Conservation (phyloP, 2,888 invertebrate genomes). For the Phyllotreta striolata region DNA sequence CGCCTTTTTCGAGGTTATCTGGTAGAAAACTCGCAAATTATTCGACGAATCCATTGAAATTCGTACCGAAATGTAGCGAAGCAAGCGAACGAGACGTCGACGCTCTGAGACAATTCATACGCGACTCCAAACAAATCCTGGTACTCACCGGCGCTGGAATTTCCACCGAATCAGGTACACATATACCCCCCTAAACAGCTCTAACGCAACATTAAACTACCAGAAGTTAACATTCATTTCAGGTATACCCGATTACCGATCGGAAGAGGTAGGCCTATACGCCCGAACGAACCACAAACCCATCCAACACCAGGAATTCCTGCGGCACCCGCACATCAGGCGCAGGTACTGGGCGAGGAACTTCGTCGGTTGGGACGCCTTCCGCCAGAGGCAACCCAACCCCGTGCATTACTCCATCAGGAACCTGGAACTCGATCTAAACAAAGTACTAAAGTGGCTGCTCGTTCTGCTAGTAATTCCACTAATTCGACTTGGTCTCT, state of each 20-base stretch:
- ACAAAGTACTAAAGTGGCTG: slow-evolving; percentile 51
- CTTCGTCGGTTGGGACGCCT: slow-evolving; percentile 90
- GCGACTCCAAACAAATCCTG: slow-evolving; percentile 66
- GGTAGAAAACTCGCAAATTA: slow-evolving; percentile 15
- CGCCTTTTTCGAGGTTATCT: neutral
- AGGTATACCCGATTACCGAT: slow-evolving; percentile 96
- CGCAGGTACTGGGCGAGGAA: slow-evolving; percentile 96
- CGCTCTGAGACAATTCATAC: slow-evolving; percentile 69
- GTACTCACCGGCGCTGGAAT: slow-evolving; percentile 93
- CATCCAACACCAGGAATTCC: slow-evolving; percentile 85
- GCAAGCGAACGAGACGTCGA: slow-evolving; percentile 68
- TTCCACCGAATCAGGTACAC: slow-evolving; percentile 89
- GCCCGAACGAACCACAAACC: slow-evolving; percentile 86
- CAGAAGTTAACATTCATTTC: slow-evolving; percentile 36
- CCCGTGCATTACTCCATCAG: slow-evolving; percentile 75
- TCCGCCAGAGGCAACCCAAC: slow-evolving; percentile 84
- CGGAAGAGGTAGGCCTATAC: slow-evolving; percentile 90
- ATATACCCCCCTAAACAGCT: no score
- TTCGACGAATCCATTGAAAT: slow-evolving; percentile 49
- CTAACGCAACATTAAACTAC: no score
- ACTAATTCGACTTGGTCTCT: neutral
- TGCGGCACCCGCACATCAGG: slow-evolving; percentile 71
- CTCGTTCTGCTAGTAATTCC: neutral
- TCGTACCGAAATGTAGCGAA: slow-evolving; percentile 80
- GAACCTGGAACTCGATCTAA: slow-evolving; percentile 71